phyloP scores from a whole-genome alignment of 2,113 vertebrate genomes.

The Pongo pygmaeus region DNA sequence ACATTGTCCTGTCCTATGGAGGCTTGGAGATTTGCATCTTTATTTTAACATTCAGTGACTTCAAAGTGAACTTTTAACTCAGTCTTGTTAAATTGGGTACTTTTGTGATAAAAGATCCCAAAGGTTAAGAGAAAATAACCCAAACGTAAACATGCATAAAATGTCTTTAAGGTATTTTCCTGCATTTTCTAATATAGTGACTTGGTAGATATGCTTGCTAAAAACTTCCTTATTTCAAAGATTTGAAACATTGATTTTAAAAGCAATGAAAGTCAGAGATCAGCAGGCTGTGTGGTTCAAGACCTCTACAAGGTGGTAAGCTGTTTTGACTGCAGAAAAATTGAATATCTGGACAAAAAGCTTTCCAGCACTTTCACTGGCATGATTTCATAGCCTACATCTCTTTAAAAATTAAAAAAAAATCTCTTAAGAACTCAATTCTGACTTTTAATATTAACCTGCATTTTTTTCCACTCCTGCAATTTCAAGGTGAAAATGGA shows the following conservation, averaged over 20 bases:
- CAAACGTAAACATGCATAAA: not conserved
- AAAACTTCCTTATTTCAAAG: not conserved
- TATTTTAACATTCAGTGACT: not conserved
- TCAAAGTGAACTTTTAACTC: not conserved
- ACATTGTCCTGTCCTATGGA: not conserved
- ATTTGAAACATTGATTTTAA: not conserved
- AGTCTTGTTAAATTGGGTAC: not conserved
- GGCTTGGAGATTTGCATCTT: not conserved
- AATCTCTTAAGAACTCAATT: not conserved
- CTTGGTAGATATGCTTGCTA: not conserved
- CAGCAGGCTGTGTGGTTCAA: not conserved
- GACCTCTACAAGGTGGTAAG: accelerated
- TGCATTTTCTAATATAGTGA: not conserved
- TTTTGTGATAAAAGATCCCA: not conserved
- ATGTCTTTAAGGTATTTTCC: not conserved
- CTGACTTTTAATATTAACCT: slow-evolving; percentile 31
- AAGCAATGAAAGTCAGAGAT: not conserved
- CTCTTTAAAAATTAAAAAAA: not conserved
- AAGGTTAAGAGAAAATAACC: not conserved
- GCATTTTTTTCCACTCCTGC: slow-evolving; percentile 22
- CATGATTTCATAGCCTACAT: not conserved
- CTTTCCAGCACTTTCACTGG: not conserved
- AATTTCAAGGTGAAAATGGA: slow-evolving; percentile 55
- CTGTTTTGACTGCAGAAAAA: not conserved
- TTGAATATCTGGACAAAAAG: not conserved